Evolutionary conservation across 2,113 vertebrate species (phyloP).

Genomic region (Paraplagusia blochii): DNA sequence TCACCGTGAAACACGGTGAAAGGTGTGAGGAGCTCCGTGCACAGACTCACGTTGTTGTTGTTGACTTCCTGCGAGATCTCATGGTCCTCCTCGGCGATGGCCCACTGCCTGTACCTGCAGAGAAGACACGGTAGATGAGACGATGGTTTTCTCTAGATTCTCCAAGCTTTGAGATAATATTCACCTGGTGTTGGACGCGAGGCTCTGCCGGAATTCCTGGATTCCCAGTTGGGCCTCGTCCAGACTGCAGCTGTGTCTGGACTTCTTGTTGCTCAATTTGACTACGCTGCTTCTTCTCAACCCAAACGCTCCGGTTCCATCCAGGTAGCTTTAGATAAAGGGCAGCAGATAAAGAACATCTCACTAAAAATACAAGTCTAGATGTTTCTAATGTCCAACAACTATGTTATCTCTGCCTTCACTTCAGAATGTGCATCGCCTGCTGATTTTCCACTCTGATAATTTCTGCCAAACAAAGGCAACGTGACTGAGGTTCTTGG

Average conservation of each 20-base stretch:
- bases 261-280: slow-evolving; percentile 1
- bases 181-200: slow-evolving; percentile 39
- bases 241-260: slow-evolving; percentile 52
- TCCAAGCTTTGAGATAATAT: not conserved
- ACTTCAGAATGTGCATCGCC: not conserved
- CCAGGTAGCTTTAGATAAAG: slow-evolving; percentile 24
- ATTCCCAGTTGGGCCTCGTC: slow-evolving; percentile 49
- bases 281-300: slow-evolving; percentile 19
- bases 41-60: slow-evolving; percentile 23
- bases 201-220: slow-evolving; percentile 13
- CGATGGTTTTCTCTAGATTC: not conserved
- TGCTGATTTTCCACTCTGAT: slow-evolving; percentile 9
- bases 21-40: not conserved
- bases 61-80: slow-evolving; percentile 18
- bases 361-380: not conserved
- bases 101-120: slow-evolving; percentile 49
- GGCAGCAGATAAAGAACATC: not conserved
- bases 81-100: slow-evolving; percentile 41
- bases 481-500: too few relatives aligned
- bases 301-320: not conserved
- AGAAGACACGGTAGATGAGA: not conserved
- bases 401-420: slow-evolving; percentile 6
- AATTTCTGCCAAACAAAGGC: not conserved
- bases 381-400: not conserved
- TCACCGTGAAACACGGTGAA: not conserved